Evolutionary conservation across 1,140 invertebrate genomes (phyloP).

Genomic region (Sycophila sp.): DNA sequence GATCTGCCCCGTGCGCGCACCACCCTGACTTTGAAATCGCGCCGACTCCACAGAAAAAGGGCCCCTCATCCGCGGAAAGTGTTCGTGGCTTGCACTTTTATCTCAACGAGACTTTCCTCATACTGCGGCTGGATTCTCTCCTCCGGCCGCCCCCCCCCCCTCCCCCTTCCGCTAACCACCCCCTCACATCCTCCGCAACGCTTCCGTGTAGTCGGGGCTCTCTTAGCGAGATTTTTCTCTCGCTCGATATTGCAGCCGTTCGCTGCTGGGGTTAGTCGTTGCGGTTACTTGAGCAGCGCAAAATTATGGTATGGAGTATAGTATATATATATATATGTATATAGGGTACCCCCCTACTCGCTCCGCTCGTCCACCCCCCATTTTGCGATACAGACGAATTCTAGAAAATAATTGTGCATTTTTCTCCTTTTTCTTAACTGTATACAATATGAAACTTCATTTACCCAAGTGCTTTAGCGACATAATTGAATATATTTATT

Average conservation of each 20-base stretch:
- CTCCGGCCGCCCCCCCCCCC: neutral
- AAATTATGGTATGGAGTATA: conserved; percentile 5
- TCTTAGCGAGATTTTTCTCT: neutral
- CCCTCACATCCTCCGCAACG: too few species aligned
- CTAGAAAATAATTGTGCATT: too few species aligned
- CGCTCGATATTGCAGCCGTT: neutral
- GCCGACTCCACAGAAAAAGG: neutral
- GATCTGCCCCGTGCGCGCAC: neutral
- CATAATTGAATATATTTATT: too few species aligned
- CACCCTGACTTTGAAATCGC: conserved; percentile 3
- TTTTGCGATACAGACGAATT: too few species aligned
- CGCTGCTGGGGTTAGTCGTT: neutral
- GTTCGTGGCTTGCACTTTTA: conserved; percentile 1
- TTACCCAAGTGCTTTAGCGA: too few species aligned
- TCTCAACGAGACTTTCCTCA: neutral
- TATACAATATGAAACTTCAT: too few species aligned
- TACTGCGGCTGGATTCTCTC: neutral
- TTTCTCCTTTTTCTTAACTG: neutral
- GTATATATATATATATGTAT: conserved; percentile 10
- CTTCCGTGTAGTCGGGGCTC: too few species aligned
- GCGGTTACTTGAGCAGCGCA: neutral
- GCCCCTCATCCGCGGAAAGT: neutral
- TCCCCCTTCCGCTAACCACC: neutral
- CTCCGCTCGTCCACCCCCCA: neutral
- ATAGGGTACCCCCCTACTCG: neutral